Evolutionary conservation across 2,888 invertebrate species (phyloP).

Genomic region (Netelia fuscicornis): DNA sequence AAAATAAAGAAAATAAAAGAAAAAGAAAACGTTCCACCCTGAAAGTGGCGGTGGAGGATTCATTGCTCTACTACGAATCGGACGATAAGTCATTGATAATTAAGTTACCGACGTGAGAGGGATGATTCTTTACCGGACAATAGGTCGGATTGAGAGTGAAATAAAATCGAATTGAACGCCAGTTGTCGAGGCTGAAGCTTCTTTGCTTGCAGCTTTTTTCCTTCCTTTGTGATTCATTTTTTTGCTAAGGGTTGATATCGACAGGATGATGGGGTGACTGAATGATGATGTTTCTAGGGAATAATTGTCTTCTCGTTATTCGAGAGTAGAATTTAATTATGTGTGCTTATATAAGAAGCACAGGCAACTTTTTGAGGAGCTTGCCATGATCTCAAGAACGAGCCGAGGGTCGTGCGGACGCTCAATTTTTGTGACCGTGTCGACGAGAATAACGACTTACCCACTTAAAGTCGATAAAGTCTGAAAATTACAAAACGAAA

Average conservation of each 20-base stretch:
- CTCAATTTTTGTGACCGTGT: no score
- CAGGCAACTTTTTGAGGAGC: no score
- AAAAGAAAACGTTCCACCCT: background rate
- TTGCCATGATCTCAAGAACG: no score
- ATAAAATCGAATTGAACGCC: background rate
- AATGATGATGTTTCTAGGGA: background rate
- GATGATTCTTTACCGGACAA: background rate
- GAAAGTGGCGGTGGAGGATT: constrained; percentile 4
- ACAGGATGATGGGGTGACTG: background rate
- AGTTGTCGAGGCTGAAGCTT: background rate
- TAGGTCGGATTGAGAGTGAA: background rate
- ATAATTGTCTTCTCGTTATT: background rate
- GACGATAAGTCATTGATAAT: constrained; percentile 19
- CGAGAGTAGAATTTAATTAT: no score
- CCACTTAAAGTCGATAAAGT: no score
- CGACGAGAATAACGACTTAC: no score
- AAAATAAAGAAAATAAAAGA: background rate
- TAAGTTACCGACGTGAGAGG: constrained; percentile 1
- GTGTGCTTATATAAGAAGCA: no score
- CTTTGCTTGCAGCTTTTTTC: background rate
- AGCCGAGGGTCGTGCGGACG: no score
- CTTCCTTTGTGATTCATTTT: background rate
- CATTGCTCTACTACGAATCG: background rate
- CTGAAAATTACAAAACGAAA: no score
- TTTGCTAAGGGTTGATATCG: background rate